phyloP scores from a whole-genome alignment of 2,888 invertebrate genomes.

The Drosophila falleni region DNA sequence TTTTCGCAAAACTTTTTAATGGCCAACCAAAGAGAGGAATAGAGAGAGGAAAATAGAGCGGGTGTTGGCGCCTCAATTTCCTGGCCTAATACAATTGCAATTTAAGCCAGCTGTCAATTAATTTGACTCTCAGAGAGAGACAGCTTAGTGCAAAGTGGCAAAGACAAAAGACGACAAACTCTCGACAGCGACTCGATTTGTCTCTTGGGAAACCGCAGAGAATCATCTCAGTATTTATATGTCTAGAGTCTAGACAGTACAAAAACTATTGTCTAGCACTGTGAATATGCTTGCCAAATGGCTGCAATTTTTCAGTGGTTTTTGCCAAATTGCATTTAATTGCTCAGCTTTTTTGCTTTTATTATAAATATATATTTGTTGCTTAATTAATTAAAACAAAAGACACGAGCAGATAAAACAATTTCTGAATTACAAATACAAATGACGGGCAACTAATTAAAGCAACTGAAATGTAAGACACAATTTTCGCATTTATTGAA shows the following conservation, averaged over 20 bases:
- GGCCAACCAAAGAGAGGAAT: neutral
- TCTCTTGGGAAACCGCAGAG: constrained; percentile 27
- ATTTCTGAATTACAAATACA: constrained; percentile 19
- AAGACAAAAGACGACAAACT: constrained; percentile 9
- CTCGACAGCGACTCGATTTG: constrained; percentile 11
- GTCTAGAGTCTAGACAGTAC: constrained; percentile 38
- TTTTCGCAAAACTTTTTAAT: constrained; percentile 44
- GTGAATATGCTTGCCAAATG: constrained; percentile 35
- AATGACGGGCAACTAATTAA: constrained; percentile 49
- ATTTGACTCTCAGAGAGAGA: constrained; percentile 8
- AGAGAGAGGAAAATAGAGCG: neutral
- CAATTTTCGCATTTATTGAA: constrained; percentile 53
- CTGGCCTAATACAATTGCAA: constrained; percentile 47
- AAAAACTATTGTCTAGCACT: constrained; percentile 35
- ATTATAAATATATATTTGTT: constrained; percentile 10
- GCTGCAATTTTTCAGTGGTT: constrained; percentile 19
- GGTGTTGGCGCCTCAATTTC: constrained; percentile 10
- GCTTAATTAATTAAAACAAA: constrained; percentile 31
- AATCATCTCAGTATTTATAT: constrained; percentile 35
- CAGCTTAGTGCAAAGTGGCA: constrained; percentile 30
- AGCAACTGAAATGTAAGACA: constrained; percentile 55
- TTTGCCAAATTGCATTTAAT: constrained; percentile 45
- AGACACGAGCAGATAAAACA: constrained; percentile 20
- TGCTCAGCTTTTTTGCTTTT: constrained; percentile 1
- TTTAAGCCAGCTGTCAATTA: constrained; percentile 70